Base-by-base conservation (phyloP, 2,113 vertebrate species). In the Phrynosoma blainvillii region DNA sequence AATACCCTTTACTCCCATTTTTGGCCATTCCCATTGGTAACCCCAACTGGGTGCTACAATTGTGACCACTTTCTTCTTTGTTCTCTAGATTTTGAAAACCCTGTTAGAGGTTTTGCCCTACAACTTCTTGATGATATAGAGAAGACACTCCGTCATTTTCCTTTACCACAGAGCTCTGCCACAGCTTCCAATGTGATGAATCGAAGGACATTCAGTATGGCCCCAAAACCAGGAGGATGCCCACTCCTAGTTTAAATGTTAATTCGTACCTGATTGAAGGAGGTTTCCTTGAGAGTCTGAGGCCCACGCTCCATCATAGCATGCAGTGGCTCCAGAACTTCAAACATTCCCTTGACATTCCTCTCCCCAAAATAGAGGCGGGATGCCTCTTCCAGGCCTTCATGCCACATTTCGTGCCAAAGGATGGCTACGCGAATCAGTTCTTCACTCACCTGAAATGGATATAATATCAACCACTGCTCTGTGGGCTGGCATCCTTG, bases 331-430 rank as follows among this genome's bases (percentile, higher is more conserved):
- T 99, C 99, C 92, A 99, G 96, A 92, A 99, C 99, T 80, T 98
- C 98, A 85, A 99, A 99, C 99, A 99, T 99, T 87, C 99, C 99
- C 93, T 99, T 99, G 52, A 99, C 99, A 0, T 99, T 99, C 87
- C 99, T 97, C 93, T 99, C 99, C 9, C 99, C 99, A 4, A 99
- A 99, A 92, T 99, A 99, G 1, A 99, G 97, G 13, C 99, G 98
- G 0, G 99, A 99, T 0, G 99, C 99, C 90, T 99, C 99, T 88
- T 99, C 99, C 91, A 99, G 92, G 20, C 99, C 99, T 90, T 99
- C 99, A 0, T 99, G 99, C 99, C 99, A 99, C 99, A 99, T 99
- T 96, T 99, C 99, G 0, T 99, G 99, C 99, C 99, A 99, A 0
- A 99, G 95, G 93, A 99, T 99, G 93, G 99, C 99, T 86, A 99